Evolutionary conservation across 1,140 invertebrate genomes (phyloP), one percentile per base, ranked within the genome.

Genomic region (Colletes latitarsis): DNA sequence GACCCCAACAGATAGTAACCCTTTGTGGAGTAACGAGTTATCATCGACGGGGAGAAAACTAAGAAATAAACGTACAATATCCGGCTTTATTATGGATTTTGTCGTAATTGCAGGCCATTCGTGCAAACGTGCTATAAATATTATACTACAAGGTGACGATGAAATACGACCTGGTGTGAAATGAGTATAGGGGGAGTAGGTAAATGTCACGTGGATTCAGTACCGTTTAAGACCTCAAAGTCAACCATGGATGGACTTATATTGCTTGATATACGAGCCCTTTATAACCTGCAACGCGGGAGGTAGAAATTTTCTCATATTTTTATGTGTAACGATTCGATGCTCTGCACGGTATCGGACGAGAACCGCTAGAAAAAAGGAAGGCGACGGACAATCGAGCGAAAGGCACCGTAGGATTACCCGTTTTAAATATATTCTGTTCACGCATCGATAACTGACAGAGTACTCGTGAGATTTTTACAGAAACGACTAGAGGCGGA

Each of bases 81-180:
- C 19, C 53, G 17, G 60, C 62, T 77, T 69, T 70, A 43, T 30
- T 52, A 53, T 9, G n/a, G 49, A 52, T 71, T 43, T 70, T n/a
- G 19, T 10, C 1, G 14, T 63, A 72, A 41, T 19, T 3, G 21
- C 57, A 8, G 30, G 3, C 0, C 14, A 9, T 60, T 72, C 58
- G 49, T 14, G 68, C n/a, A 43, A 63, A 46, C 21, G 49, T 5
- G 68, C 68, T 43, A 63, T 72, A 78, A 78, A 78, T 78, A 72
- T 72, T 14, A 4, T 30, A 8, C n/a, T 6, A 6, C 14, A 19
- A 63, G 30, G n/a, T 49, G 14, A 60, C 76, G 19, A 72, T 72
- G 68, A 78, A 78, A 72, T 72, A 78, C 49, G 58, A 19, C 3
- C 6, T 39, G 15, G 39, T 1, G 5, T 14, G 68, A 53, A 72